Conservation (phyloP, 2,888 invertebrate genomes). For the Zhengitettix transpicula region DNA sequence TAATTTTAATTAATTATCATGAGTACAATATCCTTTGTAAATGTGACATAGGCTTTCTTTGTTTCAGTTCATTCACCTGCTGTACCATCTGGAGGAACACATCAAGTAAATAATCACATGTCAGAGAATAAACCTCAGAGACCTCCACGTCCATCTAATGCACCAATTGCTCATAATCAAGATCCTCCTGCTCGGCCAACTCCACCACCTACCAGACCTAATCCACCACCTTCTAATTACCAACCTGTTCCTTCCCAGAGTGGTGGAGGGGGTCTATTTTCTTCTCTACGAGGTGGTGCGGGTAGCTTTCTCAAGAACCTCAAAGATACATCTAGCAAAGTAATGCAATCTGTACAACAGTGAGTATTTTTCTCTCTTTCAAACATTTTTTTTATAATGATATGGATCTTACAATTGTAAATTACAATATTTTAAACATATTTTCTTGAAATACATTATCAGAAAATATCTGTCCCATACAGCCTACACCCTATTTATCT, state of each 20-base stretch:
- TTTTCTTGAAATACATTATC: no score
- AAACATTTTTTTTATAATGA: no score
- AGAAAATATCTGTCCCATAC: no score
- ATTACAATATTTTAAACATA: no score
- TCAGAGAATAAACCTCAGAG: conserved; percentile 23
- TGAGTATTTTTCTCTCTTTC: conserved; percentile 27
- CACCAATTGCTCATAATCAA: conserved; percentile 19
- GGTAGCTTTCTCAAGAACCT: conserved; percentile 85
- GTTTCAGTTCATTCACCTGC: conserved; percentile 20
- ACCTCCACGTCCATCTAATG: conserved; percentile 21
- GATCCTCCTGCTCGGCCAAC: conserved; percentile 17
- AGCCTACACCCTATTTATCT: no score
- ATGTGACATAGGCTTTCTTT: background rate
- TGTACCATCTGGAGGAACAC: background rate
- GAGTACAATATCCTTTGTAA: background rate
- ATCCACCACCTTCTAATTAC: conserved; percentile 6
- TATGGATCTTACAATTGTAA: no score
- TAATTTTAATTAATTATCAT: background rate
- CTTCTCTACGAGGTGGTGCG: conserved; percentile 80
- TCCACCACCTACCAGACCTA: conserved; percentile 12
- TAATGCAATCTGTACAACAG: conserved; percentile 92
- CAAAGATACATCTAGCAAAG: conserved; percentile 89
- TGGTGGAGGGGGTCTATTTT: conserved; percentile 46
- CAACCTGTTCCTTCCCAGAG: background rate
- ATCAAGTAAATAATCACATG: conserved; percentile 2